phyloP scores from a whole-genome alignment of 2,113 vertebrate species.

The Atherinomorus stipes region DNA sequence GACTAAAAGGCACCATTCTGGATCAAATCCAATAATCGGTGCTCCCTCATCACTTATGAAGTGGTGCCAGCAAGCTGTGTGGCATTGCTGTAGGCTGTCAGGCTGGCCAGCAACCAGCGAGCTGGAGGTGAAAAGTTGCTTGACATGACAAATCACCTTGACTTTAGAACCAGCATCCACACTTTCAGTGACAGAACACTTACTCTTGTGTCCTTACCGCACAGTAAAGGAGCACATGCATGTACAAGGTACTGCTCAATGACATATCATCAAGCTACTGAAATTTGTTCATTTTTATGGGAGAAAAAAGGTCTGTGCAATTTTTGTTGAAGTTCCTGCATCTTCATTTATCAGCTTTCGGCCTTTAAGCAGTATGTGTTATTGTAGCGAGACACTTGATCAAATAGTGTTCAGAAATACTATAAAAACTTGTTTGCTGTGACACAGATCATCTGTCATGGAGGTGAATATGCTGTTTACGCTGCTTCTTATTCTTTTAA shows the following conservation, averaged over 20 bases:
- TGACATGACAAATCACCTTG: constrained; percentile 74
- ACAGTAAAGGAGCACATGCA: background rate
- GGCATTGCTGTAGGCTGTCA: constrained; percentile 64
- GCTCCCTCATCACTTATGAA: constrained; percentile 75
- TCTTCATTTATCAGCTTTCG: constrained; percentile 8
- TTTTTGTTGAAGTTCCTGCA: constrained; percentile 11
- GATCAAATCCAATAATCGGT: constrained; percentile 69
- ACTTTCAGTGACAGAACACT: constrained; percentile 23
- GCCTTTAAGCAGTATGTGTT: constrained; percentile 16
- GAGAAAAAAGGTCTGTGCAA: background rate
- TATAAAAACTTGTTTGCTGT: constrained; percentile 5
- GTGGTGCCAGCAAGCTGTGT: constrained; percentile 67
- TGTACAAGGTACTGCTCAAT: background rate
- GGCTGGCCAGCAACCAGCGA: constrained; percentile 33
- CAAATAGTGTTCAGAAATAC: constrained; percentile 4
- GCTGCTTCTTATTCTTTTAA: background rate
- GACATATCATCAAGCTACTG: background rate
- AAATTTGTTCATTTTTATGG: constrained; percentile 4
- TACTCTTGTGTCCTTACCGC: constrained; percentile 16
- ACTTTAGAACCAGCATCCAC: constrained; percentile 45
- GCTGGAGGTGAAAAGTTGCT: constrained; percentile 56
- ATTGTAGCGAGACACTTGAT: background rate
- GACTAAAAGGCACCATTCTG: constrained; percentile 48
- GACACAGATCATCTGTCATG: constrained; percentile 3
- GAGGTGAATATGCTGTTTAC: background rate